These are phyloP conservation scores for Calcarius lapponicus DNA, from an alignment of 2,797 vertebrate genomes.

Conservation along the genomic window DNA sequence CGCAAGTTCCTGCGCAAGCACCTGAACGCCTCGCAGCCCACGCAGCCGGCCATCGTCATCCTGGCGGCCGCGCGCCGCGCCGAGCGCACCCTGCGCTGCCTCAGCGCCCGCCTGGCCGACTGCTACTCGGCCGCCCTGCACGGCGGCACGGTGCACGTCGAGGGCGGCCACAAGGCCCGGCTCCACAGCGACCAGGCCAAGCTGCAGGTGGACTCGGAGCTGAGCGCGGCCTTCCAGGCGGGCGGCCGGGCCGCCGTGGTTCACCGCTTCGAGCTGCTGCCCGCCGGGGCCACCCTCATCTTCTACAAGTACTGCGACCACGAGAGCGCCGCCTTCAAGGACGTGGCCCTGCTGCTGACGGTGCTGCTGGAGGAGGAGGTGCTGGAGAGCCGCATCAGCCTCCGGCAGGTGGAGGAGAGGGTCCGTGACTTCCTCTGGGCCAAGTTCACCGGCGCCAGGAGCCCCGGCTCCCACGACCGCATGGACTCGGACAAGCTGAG, in stretches of 20 bases:
- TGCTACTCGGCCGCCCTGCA: constrained; percentile 79
- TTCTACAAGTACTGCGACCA: constrained; percentile 98
- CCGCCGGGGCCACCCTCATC: constrained; percentile 88
- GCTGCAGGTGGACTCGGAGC: constrained; percentile 80
- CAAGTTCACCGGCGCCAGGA: constrained; percentile 73
- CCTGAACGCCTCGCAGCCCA: constrained; percentile 77
- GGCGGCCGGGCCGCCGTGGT: constrained; percentile 82
- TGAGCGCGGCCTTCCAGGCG: constrained; percentile 81
- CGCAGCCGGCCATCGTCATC: constrained; percentile 87
- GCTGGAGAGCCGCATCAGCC: constrained; percentile 48
- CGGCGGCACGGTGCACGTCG: constrained; percentile 74
- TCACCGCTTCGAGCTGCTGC: constrained; percentile 87
- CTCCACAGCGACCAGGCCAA: constrained; percentile 84
- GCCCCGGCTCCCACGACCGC: constrained; percentile 65
- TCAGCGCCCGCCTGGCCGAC: constrained; percentile 79
- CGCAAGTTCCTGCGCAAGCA: constrained; percentile 84
- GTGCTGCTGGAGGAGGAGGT: constrained; percentile 83
- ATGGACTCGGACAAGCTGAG: constrained; percentile 89
- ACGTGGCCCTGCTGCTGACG: constrained; percentile 85
- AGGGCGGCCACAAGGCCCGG: constrained; percentile 71
- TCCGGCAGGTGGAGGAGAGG: constrained; percentile 83
- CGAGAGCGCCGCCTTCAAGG: constrained; percentile 87
- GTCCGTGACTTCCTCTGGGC: constrained; percentile 83
- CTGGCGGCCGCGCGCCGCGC: constrained; percentile 80
- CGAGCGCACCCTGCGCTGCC: constrained; percentile 83